Conservation (phyloP, 2,113 vertebrate genomes). For the Microcebus lehilahytsara region DNA sequence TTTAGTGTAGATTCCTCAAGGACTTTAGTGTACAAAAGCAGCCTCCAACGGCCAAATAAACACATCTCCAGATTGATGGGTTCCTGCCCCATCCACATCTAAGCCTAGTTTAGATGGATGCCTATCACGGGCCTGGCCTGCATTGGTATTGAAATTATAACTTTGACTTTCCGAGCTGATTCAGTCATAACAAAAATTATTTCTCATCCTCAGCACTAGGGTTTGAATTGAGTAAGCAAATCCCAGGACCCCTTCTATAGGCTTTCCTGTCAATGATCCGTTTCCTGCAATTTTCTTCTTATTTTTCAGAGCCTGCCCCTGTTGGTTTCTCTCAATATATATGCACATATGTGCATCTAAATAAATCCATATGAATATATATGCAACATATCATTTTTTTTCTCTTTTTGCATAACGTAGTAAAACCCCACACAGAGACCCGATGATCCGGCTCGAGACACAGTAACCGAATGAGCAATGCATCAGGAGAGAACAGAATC, state of each 20-base stretch:
- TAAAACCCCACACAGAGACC: neutral
- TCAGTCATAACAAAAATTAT: neutral
- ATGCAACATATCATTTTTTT: neutral
- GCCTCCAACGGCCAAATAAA: neutral
- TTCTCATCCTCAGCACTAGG: neutral
- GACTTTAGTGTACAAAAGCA: neutral
- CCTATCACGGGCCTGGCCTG: neutral
- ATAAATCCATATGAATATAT: neutral
- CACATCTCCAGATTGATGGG: neutral
- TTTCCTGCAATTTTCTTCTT: neutral
- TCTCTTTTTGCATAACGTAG: neutral
- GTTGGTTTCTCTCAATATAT: neutral
- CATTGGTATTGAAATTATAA: neutral
- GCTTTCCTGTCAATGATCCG: neutral
- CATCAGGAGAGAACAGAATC: neutral
- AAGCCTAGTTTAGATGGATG: neutral
- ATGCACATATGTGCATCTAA: neutral
- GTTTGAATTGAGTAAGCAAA: conserved; percentile 9
- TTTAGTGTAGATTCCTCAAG: neutral
- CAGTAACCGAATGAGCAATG: conserved; percentile 1
- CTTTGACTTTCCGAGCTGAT: neutral
- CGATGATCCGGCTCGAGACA: conserved; percentile 14
- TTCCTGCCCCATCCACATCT: neutral
- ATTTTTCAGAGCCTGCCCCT: neutral
- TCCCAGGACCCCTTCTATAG: neutral